Base-by-base conservation (phyloP, 2,113 vertebrate species). In the Vireo altiloquus region DNA sequence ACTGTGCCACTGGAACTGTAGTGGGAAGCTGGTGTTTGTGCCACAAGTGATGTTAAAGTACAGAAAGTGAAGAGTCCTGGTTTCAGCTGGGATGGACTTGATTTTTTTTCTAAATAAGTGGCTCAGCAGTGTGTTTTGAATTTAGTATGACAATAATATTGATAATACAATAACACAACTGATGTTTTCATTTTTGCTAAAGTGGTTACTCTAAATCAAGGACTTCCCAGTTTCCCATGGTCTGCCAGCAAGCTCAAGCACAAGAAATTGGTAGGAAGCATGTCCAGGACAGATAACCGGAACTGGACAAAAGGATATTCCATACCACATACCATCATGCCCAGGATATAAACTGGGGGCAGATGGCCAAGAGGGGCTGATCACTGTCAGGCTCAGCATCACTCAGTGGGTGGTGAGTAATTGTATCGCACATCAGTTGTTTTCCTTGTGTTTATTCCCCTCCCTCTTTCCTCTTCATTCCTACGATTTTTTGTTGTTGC, bases 391-490 rank as follows among this genome's bases (percentile, higher is more conserved):
- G 39, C 13, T 82, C 46, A 66, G 39, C 15, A 27, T 27, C 6
- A 3, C 53, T 68, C 30, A 18, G 20, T 22, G 39, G 1, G 14
- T 39, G 39, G 10, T 52, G n/a, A 75, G 25, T 3, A 31, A 31
- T 13, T 54, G 8, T 31, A 61, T 76, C 0, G 0, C 1, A 0
- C 35, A 16, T 28, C 12, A 37, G 15, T 63, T 22, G 2, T 61
- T 49, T 61, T 63, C 28, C 40, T 61, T 37, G 14, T 20, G 10
- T 63, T 63, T 56, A 42, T 76, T 37, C 8, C 18, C 12, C 25
- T 82, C 25, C 10, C 10, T 69, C 40, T 47, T 39, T 27, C 47
- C 25, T 49, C 35, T 49, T 63, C 25, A 17, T 63, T 63, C 31
- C 17, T 42, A 11, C 1, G 0, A 33, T 27, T 49, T 42, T 52